phyloP scores from a whole-genome alignment of 1,140 invertebrate species.

The Colletes latitarsis region DNA sequence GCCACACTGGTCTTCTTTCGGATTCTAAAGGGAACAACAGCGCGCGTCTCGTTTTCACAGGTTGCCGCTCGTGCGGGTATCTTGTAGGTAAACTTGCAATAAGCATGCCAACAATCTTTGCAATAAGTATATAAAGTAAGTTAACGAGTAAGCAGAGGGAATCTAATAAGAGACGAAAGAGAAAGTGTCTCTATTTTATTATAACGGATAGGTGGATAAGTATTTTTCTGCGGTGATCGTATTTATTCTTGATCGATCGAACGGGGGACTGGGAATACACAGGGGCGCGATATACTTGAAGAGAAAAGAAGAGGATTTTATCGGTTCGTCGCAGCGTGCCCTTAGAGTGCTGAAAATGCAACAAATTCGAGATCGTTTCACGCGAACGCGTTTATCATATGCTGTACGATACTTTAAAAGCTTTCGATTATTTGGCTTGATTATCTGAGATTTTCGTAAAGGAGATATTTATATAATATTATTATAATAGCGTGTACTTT shows the following conservation, averaged over 20 bases:
- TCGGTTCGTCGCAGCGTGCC: neutral
- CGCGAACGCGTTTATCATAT: too few relatives aligned
- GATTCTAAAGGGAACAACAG: too few relatives aligned
- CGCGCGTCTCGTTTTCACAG: neutral
- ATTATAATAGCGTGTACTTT: constrained; percentile 14
- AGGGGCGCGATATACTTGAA: neutral
- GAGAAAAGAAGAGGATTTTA: neutral
- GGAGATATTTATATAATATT: constrained; percentile 4
- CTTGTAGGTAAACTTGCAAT: constrained; percentile 54
- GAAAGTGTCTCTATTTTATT: constrained; percentile 39
- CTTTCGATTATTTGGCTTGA: constrained; percentile 10
- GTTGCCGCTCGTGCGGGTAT: constrained; percentile 30
- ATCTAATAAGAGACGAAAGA: constrained; percentile 13
- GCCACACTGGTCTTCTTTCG: too few relatives aligned
- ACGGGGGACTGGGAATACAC: neutral
- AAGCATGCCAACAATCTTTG: constrained; percentile 53
- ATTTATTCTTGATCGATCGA: constrained; percentile 25
- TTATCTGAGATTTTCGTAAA: neutral
- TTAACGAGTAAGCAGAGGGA: neutral
- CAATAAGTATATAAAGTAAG: constrained; percentile 48
- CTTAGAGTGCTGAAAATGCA: neutral
- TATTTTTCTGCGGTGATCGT: constrained; percentile 25
- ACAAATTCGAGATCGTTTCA: neutral
- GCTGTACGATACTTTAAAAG: neutral
- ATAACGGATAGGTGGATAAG: constrained; percentile 32